A percentile compares a stretch with the other conserved stretches of the same genome.
These are phyloP conservation scores for Agrenia bidenticulata DNA, from an alignment of 2,888 invertebrate species.

Conservation along the genomic window DNA sequence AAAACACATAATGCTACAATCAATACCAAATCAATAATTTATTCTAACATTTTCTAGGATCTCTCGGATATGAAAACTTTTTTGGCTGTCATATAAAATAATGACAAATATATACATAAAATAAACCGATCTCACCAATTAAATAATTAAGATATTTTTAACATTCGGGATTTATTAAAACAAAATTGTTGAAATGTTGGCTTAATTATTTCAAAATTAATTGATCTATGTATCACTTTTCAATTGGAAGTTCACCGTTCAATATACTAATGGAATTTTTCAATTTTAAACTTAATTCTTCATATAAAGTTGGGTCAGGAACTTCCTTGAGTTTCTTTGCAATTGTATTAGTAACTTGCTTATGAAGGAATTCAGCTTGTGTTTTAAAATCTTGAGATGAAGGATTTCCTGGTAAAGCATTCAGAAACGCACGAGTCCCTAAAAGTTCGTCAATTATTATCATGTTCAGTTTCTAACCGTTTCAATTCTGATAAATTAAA, in stretches of 20 bases:
- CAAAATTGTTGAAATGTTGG: no score
- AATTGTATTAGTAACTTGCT: constrained; percentile 3
- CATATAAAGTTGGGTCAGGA: background rate
- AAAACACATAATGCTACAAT: no score
- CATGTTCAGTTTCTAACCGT: no score
- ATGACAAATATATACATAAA: no score
- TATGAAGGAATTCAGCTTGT: constrained; percentile 13
- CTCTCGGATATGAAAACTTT: no score
- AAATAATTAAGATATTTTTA: no score
- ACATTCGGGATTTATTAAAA: no score
- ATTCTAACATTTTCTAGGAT: no score
- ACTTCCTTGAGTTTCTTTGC: background rate
- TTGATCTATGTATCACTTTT: background rate
- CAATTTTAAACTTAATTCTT: background rate
- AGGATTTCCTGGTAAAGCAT: constrained; percentile 5
- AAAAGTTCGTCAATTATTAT: background rate
- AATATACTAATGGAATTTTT: background rate
- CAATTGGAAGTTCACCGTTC: background rate
- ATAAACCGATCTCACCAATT: no score
- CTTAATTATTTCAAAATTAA: background rate
- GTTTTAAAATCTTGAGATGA: constrained; percentile 9
- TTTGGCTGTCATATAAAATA: no score
- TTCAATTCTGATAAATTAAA: background rate
- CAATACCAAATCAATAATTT: no score
- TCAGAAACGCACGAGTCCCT: constrained; percentile 7